These are phyloP conservation scores for Oryctolagus cuniculus DNA, from an alignment of 2,113 vertebrate genomes.

Conservation along the genomic window DNA sequence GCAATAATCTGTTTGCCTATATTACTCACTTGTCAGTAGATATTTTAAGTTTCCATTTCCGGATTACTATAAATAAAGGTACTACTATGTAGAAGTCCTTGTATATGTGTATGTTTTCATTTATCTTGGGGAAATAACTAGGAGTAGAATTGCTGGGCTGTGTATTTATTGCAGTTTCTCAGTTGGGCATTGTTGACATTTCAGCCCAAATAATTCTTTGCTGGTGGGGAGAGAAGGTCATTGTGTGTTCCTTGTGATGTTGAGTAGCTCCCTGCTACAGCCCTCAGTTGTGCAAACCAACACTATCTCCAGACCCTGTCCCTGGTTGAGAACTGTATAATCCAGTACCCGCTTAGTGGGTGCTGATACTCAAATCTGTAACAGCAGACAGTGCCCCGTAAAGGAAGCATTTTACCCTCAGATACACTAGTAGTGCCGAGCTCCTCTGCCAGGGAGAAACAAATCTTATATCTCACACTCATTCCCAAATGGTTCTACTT, in stretches of 20 bases:
- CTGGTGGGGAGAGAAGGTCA: neutral
- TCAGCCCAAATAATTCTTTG: neutral
- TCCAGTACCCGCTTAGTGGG: neutral
- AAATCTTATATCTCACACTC: conserved; percentile 23
- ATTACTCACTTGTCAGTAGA: neutral
- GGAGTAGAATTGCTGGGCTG: neutral
- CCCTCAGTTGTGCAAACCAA: neutral
- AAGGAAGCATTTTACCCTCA: conserved; percentile 40
- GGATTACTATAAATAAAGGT: neutral
- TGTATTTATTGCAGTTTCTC: neutral
- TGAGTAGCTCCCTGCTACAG: neutral
- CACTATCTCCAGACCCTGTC: neutral
- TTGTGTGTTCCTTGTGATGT: neutral
- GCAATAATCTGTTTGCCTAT: neutral
- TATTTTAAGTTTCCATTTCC: neutral
- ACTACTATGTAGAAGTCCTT: neutral
- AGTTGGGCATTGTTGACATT: neutral
- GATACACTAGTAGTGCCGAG: neutral
- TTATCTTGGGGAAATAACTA: neutral
- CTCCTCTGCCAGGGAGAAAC: neutral
- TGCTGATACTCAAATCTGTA: neutral
- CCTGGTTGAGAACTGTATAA: conserved; percentile 9
- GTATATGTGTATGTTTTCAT: neutral
- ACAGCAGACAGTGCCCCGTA: neutral
- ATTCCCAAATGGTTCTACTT: conserved; percentile 6